A percentile compares a stretch with the other conserved stretches of the same genome.
phyloP scores from a whole-genome alignment of 2,888 invertebrate genomes.

The Onthophagus sagittarius region DNA sequence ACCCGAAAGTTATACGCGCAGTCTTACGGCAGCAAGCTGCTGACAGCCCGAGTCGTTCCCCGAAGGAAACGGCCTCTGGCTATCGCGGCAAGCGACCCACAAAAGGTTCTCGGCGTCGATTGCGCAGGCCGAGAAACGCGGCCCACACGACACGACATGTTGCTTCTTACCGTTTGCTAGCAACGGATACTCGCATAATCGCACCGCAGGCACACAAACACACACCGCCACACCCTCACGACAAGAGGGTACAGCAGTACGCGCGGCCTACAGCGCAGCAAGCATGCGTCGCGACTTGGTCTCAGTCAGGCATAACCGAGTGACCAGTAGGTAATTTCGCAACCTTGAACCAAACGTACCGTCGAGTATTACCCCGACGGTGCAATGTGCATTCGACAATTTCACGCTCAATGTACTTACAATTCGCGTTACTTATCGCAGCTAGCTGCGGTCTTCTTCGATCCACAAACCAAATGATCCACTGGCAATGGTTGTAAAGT shows the following conservation, averaged over 20 bases:
- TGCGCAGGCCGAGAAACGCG: no score
- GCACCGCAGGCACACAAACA: no score
- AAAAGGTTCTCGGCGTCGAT: no score
- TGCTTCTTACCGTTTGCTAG: no score
- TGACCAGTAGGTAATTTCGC: slow-evolving; percentile 54
- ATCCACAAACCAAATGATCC: slow-evolving; percentile 59
- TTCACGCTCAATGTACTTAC: slow-evolving; percentile 60
- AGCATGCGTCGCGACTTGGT: background rate
- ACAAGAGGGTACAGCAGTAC: background rate
- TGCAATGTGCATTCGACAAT: slow-evolving; percentile 48
- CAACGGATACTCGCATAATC: no score
- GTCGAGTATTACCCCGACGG: slow-evolving; percentile 37
- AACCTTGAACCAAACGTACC: slow-evolving; percentile 51
- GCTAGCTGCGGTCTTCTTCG: slow-evolving; percentile 56
- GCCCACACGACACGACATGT: no score
- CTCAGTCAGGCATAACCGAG: slow-evolving; percentile 36
- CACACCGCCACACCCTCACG: background rate
- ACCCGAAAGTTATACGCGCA: no score
- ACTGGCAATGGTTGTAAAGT: slow-evolving; percentile 42
- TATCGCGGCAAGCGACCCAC: no score
- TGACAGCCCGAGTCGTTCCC: no score
- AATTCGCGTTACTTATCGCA: slow-evolving; percentile 42
- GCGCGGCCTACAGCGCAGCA: no score
- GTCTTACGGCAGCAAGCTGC: no score
- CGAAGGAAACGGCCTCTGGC: no score